Evolutionary conservation across 2,797 vertebrate genomes (phyloP), one percentile per base, ranked within the genome.

Genomic region (Sus cebifrons): DNA sequence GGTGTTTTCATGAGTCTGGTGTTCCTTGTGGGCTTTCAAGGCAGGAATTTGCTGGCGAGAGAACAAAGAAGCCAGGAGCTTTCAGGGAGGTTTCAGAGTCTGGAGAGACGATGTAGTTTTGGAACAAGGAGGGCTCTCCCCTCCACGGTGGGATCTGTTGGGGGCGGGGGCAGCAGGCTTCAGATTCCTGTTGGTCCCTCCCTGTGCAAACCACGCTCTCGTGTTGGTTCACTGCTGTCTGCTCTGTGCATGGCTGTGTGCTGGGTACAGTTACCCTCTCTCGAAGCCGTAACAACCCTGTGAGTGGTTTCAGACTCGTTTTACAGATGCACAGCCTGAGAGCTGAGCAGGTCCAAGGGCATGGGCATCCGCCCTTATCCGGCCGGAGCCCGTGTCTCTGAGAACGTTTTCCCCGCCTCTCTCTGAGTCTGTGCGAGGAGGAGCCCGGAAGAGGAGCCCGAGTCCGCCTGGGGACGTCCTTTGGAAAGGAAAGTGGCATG

Each of bases 131-230:
- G 14, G 10, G 7, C 21, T 54, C 36, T n/a, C 21, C 32, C 2
- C 64, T 62, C 29, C 15, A 10, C 0, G 10, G 27, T 67, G 21
- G 36, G n/a, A 18, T 3, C 13, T 32, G 68, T 36, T 25, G 62
- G 62, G 5, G 25, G 32, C 32, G 32, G 12, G 40, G 16, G 0
- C 25, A 27, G n/a, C 27, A 27, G 15, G 15, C 8, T 64, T 5
- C 18, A 18, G 75, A 54, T 49, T 68, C 60, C 36, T 14, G 8
- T 11, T 29, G 8, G 25, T 49, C 67, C 58, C 85, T 70, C 29
- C 67, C n/a, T 62, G 32, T 18, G 10, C 27, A 18, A 9, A 25
- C 52, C 0, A 0, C 1, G 20, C 20, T 49, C 32, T 15, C 3
- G 0, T 17, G 5, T 44, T 4, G 21, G 62, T 0, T 1, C 52